Conservation (phyloP, 2,113 vertebrate species). For the Ageneiosus marmoratus region DNA sequence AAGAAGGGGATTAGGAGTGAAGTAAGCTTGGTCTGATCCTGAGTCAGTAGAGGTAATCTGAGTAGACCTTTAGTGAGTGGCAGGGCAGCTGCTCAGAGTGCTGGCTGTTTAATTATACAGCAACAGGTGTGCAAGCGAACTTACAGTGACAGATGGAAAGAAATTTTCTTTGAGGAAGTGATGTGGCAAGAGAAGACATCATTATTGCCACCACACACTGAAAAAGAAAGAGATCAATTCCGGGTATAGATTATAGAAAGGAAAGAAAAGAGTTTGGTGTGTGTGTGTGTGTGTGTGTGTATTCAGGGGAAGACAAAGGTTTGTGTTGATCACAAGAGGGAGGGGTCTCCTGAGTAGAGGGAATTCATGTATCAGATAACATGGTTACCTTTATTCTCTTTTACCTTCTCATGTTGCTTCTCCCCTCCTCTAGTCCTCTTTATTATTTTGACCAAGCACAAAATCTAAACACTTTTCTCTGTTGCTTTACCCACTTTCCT, state of each 20-base stretch:
- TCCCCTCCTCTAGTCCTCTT: not conserved
- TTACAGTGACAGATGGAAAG: not conserved
- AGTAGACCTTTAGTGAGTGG: not conserved
- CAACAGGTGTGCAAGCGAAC: slow-evolving; percentile 50
- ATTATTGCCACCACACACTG: not conserved
- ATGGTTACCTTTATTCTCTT: not conserved
- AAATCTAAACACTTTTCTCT: not conserved
- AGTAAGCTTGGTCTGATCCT: slow-evolving; percentile 8
- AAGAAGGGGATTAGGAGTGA: not conserved
- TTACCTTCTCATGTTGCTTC: slow-evolving; percentile 1
- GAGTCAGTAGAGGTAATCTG: slow-evolving; percentile 23
- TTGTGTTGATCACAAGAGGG: not conserved
- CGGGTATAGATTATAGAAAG: not conserved
- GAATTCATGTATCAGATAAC: slow-evolving; percentile 25
- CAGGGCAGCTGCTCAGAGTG: slow-evolving; percentile 40
- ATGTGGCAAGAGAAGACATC: not conserved
- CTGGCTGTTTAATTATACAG: slow-evolving; percentile 48
- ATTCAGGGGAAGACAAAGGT: slow-evolving; percentile 2
- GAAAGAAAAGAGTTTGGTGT: not conserved
- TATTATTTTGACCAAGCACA: not conserved
- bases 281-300: not conserved
- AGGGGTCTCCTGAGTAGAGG: not conserved
- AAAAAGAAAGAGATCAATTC: not conserved
- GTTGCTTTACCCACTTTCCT: not conserved
- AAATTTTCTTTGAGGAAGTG: not conserved